Base-by-base conservation (phyloP, 1,140 invertebrate genomes). In the Anastatus disparis region DNA sequence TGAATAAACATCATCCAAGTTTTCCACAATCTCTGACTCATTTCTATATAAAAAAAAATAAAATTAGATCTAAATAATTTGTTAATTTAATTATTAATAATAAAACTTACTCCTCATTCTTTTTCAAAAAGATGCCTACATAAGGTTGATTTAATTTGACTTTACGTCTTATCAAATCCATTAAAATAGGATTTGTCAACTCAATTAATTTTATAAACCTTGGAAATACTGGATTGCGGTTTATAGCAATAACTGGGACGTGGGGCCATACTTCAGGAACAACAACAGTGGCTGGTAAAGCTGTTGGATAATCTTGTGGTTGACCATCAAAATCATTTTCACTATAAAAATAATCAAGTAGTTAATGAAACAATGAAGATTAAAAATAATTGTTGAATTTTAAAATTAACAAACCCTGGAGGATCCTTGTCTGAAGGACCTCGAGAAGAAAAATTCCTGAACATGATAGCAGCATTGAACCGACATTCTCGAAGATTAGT, bases 181-280 rank as follows among this genome's bases (percentile, higher is more conserved):
- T 95, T 48, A 99, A 86, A 53, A 90, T 86, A 71, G 94, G 93
- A 87, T 99, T 93, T 22, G 92, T 91, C 15, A 99, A 87, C 87
- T 99, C 97, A 72, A 99, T 92, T 72, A 99, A 91, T 87, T 99
- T 99, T 70, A 99, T 97, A 87, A 99, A 99, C 77, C 95, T 90
- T 44, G 98, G 98, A 88, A 99, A 99, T 1, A 99, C 93, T 38
- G 97, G 97, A 88, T 97, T 97, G 76, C 96, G 90, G 77, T 89
- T 93, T 65, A 99, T 93, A 2, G 97, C 95, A 77, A 99, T 94
- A 13, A 99, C 90, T 46, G 98, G 98, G 9, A 99, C 91, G 83
- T 95, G 91, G 8, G 98, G 97, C 92, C 96, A 99, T 27, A 95
- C 90, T 86, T 99, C 97, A 9, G 98, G 98, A n/a, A 99, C 94